These are phyloP conservation scores for Caenorhabditis angaria DNA, from an alignment of 2,888 invertebrate species.

Conservation along the genomic window DNA sequence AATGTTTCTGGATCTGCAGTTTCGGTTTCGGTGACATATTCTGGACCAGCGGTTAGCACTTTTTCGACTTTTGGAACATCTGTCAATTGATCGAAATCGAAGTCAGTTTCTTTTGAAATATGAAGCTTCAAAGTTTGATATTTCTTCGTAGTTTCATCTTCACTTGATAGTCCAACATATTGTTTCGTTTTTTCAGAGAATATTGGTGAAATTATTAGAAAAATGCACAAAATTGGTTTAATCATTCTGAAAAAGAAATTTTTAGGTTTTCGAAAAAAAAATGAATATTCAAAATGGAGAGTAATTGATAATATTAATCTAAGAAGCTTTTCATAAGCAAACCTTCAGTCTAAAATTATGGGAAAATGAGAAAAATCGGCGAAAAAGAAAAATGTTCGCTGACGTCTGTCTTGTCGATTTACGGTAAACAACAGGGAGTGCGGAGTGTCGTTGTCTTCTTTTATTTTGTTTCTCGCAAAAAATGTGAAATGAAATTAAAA, in stretches of 20 bases:
- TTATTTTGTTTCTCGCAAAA: background rate
- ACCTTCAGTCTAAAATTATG: background rate
- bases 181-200: background rate
- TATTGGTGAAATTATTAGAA: background rate
- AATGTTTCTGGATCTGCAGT: constrained; percentile 7
- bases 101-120: background rate
- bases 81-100: background rate
- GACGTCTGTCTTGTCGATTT: background rate
- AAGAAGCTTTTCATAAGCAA: no score
- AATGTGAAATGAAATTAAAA: no score
- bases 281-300: background rate
- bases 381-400: background rate
- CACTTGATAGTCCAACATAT: background rate
- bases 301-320: background rate
- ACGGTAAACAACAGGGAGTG: background rate
- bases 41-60: constrained; percentile 6
- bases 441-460: background rate
- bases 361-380: background rate
- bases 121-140: background rate
- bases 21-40: constrained; percentile 19
- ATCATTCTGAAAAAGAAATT: background rate
- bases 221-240: background rate
- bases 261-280: background rate
- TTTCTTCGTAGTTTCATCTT: background rate
- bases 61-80: background rate